phyloP scores from a whole-genome alignment of 1,140 invertebrate genomes.

The Pseudomyrmex pallidus region DNA sequence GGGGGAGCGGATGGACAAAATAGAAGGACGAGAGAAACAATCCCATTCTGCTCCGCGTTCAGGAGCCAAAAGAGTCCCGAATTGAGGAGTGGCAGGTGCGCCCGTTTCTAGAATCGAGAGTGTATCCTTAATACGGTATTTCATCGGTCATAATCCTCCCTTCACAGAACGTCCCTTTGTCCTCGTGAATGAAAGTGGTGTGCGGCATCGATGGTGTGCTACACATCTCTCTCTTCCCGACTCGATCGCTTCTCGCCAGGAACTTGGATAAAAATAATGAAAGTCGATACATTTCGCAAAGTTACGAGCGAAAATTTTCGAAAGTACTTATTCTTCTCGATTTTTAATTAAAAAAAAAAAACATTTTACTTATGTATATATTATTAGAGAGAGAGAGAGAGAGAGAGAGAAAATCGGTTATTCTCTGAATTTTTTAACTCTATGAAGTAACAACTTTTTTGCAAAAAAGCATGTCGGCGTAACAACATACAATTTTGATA shows the following conservation, averaged over 20 bases:
- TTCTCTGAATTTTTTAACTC: too few relatives aligned
- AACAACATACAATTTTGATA: too few relatives aligned
- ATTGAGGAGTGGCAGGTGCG: constrained; percentile 72
- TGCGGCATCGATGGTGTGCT: constrained; percentile 43
- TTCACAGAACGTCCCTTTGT: constrained; percentile 40
- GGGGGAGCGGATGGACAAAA: constrained; percentile 3
- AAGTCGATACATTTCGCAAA: not conserved
- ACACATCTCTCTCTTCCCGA: constrained; percentile 3
- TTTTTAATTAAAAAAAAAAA: too few relatives aligned
- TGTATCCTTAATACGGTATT: constrained; percentile 70
- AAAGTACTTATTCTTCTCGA: not conserved
- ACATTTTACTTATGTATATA: too few relatives aligned
- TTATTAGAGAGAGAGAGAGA: too few relatives aligned
- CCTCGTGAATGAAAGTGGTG: constrained; percentile 33
- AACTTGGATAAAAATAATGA: not conserved
- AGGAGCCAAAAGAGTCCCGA: constrained; percentile 51
- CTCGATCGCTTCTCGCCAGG: not conserved
- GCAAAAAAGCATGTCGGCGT: too few relatives aligned
- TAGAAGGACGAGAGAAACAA: constrained; percentile 57
- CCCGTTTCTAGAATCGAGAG: constrained; percentile 57
- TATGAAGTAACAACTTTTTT: too few relatives aligned
- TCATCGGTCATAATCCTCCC: constrained; percentile 72
- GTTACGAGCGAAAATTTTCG: not conserved
- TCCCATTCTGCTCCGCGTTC: constrained; percentile 35
- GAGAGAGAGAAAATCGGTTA: too few relatives aligned